Percentiles rank a stretch among this genome's conserved stretches.
Conservation (phyloP, 2,113 vertebrate species). For the Elgaria multicarinata region DNA sequence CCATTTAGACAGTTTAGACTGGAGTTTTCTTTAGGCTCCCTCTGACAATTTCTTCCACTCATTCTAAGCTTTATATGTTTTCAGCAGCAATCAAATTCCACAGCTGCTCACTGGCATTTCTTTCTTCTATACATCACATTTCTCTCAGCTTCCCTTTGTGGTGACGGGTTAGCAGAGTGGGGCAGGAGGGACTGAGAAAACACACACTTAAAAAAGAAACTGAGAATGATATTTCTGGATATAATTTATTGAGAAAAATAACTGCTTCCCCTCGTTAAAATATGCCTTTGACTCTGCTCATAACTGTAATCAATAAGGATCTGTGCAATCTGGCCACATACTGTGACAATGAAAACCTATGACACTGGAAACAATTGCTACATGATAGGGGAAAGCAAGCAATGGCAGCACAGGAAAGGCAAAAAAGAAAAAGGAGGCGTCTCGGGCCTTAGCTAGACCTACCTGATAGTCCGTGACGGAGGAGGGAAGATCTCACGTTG, state of each 20-base stretch:
- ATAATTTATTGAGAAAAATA: neutral
- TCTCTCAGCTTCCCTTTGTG: neutral
- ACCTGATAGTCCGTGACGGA: too few relatives aligned
- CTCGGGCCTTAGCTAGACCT: too few relatives aligned
- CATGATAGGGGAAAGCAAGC: neutral
- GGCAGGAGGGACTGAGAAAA: neutral
- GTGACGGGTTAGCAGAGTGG: neutral
- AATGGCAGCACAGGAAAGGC: neutral
- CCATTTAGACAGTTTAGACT: neutral
- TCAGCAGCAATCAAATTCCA: neutral
- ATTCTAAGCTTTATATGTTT: neutral
- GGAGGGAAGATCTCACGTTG: too few relatives aligned
- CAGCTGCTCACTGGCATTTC: neutral
- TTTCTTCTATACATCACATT: neutral
- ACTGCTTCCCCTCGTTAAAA: neutral
- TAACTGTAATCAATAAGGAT: neutral
- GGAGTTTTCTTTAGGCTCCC: neutral
- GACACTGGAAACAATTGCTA: rapidly evolving
- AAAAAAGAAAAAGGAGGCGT: neutral
- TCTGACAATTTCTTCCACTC: neutral
- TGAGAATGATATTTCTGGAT: neutral
- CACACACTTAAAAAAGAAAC: neutral
- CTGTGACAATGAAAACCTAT: neutral
- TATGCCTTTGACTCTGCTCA: neutral
- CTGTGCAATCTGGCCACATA: neutral